phyloP scores from a whole-genome alignment of 2,113 vertebrate genomes.

The Psophia crepitans region DNA sequence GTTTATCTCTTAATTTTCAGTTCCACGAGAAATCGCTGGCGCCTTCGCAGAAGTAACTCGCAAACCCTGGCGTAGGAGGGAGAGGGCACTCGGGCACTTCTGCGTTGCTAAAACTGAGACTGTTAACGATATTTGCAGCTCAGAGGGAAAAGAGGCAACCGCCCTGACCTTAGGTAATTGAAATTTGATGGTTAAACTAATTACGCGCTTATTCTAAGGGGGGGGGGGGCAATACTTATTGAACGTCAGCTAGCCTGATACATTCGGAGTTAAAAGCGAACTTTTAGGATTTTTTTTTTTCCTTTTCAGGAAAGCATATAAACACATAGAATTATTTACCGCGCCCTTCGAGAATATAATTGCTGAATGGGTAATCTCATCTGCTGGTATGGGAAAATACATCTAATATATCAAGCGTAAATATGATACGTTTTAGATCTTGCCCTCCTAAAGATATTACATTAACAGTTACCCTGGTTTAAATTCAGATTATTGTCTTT shows the following conservation, averaged over 20 bases:
- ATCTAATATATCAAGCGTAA: constrained; percentile 26
- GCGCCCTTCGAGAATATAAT: constrained; percentile 15
- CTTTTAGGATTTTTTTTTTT: background rate
- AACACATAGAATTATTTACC: constrained; percentile 1
- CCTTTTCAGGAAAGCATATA: background rate
- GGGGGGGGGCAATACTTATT: constrained; percentile 1
- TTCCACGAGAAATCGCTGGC: background rate
- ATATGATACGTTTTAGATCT: constrained; percentile 22
- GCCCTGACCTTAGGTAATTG: constrained; percentile 70
- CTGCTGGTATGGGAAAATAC: background rate
- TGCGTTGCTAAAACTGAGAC: constrained; percentile 41
- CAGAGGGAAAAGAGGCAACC: constrained; percentile 38
- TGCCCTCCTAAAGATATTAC: constrained; percentile 23
- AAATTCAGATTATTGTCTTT: constrained; percentile 49
- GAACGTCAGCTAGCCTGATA: constrained; percentile 21
- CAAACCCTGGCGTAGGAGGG: background rate
- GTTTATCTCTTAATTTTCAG: background rate
- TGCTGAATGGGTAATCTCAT: constrained; percentile 28
- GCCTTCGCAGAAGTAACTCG: background rate
- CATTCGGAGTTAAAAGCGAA: constrained; percentile 42
- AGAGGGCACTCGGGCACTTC: constrained; percentile 21
- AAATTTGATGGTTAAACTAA: constrained; percentile 76
- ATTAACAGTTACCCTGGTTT: constrained; percentile 35
- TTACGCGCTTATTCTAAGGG: constrained; percentile 60
- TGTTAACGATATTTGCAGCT: constrained; percentile 62